A percentile compares a stretch with the other conserved stretches of the same genome.
Conservation (phyloP, 2,888 invertebrate genomes). For the Meghimatium bilineatum region DNA sequence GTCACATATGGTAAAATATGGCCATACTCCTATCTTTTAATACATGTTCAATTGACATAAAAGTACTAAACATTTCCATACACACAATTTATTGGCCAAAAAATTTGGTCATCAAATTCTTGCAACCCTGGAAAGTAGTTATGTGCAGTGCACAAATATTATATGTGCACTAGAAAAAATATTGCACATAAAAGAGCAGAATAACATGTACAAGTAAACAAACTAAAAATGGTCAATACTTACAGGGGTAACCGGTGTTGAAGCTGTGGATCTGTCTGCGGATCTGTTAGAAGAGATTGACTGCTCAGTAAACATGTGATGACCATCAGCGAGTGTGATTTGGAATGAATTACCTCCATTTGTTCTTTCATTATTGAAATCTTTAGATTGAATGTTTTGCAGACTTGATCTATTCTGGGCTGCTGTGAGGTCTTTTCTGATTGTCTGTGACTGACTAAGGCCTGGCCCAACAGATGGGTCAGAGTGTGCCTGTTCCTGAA, state of each 20-base stretch:
- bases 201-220: not conserved
- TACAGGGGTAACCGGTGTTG: conserved; percentile 38
- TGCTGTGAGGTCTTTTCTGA: not conserved
- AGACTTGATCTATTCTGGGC: not conserved
- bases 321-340: not conserved
- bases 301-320: not conserved
- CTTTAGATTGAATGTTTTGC: not conserved
- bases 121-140: too few species aligned
- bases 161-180: not conserved
- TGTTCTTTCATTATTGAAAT: not conserved
- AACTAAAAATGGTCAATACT: conserved; percentile 18
- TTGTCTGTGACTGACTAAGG: not conserved
- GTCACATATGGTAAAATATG: too few species aligned
- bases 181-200: too few species aligned
- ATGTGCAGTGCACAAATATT: too few species aligned
- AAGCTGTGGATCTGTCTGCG: conserved; percentile 25
- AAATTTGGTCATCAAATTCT: too few species aligned
- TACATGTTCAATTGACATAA: too few species aligned
- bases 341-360: not conserved
- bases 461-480: not conserved
- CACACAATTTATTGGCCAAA: too few species aligned
- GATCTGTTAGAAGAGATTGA: not conserved
- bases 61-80: too few species aligned
- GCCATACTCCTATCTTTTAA: too few species aligned
- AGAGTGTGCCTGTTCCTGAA: not conserved